phyloP scores from a whole-genome alignment of 92 coral and sea anemone genomes.

The Anthopleura xanthogrammica region DNA sequence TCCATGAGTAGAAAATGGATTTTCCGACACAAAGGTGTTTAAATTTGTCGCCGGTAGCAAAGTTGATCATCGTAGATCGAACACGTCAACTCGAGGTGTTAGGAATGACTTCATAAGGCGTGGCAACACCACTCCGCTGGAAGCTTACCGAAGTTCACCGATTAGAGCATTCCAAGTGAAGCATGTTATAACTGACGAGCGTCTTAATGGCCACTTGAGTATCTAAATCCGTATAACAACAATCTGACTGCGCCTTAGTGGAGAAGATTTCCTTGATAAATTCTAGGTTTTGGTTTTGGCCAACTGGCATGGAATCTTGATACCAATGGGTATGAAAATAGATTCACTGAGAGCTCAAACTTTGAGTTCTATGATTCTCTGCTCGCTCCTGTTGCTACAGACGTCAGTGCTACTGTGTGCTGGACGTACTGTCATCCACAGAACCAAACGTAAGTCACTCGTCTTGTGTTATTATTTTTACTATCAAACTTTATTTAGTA shows the following conservation, averaged over 20 bases:
- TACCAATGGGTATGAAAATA: background rate
- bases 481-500: background rate
- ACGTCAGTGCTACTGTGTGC: background rate
- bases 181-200: conserved; percentile 9
- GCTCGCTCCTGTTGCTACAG: conserved; percentile 6
- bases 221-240: conserved; percentile 2
- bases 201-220: conserved; percentile 18
- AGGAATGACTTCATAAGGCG: background rate
- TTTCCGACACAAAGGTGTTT: too few species aligned
- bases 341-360: background rate
- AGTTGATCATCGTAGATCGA: background rate
- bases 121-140: background rate
- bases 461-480: background rate
- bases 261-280: background rate
- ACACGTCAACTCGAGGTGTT: background rate
- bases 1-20: background rate
- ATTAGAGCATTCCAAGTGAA: background rate
- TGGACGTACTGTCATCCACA: background rate
- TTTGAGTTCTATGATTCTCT: background rate
- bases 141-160: conserved; percentile 8
- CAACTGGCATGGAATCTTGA: conserved; percentile 4
- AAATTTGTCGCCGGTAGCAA: background rate
- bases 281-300: background rate
- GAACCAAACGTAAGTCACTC: conserved; percentile 3
- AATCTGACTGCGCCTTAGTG: background rate